These are phyloP conservation scores for Lycaon pictus DNA, from an alignment of 2,113 vertebrate genomes.

Conservation along the genomic window DNA sequence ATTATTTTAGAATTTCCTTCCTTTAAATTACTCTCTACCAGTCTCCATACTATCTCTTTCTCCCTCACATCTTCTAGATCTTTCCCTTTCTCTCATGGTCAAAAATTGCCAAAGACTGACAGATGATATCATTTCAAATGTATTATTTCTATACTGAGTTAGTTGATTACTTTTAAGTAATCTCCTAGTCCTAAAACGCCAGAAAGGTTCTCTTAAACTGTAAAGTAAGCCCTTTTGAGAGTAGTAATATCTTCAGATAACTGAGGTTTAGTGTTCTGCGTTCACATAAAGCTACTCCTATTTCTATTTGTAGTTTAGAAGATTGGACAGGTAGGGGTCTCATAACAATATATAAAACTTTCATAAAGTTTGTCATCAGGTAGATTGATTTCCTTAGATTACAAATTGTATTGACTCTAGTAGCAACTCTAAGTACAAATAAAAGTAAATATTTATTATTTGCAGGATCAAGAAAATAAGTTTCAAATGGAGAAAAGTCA, in stretches of 20 bases:
- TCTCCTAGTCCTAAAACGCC: neutral
- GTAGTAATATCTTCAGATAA: neutral
- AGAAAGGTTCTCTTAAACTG: neutral
- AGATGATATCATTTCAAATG: neutral
- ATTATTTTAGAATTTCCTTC: neutral
- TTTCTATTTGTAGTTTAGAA: neutral
- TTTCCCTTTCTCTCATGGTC: neutral
- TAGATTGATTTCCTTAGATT: neutral
- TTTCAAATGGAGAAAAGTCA: conserved; percentile 91
- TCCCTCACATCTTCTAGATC: neutral
- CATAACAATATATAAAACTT: neutral
- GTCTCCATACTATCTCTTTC: neutral
- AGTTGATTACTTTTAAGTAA: neutral
- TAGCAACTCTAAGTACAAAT: conserved; percentile 36
- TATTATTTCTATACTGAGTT: neutral
- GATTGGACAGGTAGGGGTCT: neutral
- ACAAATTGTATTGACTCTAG: conserved; percentile 43
- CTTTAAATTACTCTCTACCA: neutral
- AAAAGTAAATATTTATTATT: conserved; percentile 70
- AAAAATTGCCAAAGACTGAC: neutral
- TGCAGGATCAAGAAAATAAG: conserved; percentile 92
- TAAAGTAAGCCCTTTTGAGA: neutral
- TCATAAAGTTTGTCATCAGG: neutral
- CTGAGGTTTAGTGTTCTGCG: neutral
- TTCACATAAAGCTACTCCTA: neutral